Evolutionary conservation across 2,797 vertebrate species (phyloP).

Genomic region (Phaenicophaeus curvirostris): DNA sequence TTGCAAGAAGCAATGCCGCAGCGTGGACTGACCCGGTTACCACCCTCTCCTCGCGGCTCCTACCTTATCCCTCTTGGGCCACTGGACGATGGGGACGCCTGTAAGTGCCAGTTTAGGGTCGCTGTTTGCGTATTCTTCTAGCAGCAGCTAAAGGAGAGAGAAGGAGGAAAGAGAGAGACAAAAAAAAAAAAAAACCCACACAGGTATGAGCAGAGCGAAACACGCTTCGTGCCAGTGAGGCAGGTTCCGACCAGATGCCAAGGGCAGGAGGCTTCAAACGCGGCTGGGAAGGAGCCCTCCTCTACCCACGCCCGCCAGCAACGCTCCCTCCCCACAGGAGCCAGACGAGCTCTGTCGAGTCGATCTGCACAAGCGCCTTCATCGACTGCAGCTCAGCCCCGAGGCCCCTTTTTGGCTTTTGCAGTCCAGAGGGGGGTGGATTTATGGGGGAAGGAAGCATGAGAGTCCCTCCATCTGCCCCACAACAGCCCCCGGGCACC

Average conservation of each 20-base stretch:
- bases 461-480: not conserved
- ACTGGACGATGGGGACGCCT: constrained; percentile 93
- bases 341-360: constrained; percentile 30
- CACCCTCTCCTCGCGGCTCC: not conserved
- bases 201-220: constrained; percentile 35
- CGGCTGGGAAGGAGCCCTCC: not conserved
- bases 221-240: not conserved
- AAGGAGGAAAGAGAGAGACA: not conserved
- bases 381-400: constrained; percentile 10
- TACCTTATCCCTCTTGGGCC: constrained; percentile 92
- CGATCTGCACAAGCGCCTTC: not conserved
- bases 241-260: not conserved
- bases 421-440: too few relatives aligned
- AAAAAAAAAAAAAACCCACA: too few relatives aligned
- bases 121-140: constrained; percentile 85
- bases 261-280: not conserved
- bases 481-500: fast-evolving
- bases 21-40: not conserved
- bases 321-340: not conserved
- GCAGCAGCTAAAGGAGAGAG: constrained; percentile 77
- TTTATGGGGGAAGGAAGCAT: fast-evolving
- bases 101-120: constrained; percentile 90
- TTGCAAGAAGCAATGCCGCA: not conserved
- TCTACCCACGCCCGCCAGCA: not conserved
- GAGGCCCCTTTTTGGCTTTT: too few relatives aligned